phyloP scores from a whole-genome alignment of 2,888 invertebrate species.

The Drosophila cognata region DNA sequence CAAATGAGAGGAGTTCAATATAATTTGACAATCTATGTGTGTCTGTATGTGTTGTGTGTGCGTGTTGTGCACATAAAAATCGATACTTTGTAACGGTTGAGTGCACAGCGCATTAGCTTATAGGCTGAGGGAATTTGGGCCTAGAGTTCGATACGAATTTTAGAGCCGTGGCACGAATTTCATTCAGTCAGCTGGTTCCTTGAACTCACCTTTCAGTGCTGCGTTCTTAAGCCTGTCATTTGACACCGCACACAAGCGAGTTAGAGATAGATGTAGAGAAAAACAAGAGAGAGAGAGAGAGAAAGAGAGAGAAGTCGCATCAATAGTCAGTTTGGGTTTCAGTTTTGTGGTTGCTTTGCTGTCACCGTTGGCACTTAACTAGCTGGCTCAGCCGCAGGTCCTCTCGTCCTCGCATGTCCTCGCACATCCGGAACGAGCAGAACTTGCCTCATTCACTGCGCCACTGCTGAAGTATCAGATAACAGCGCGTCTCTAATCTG shows the following conservation, averaged over 20 bases:
- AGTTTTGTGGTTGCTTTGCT: constrained; percentile 44
- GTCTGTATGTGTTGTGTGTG: constrained; percentile 26
- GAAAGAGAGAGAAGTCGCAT: constrained; percentile 29
- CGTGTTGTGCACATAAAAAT: constrained; percentile 56
- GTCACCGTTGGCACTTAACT: constrained; percentile 48
- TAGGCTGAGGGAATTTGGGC: constrained; percentile 17
- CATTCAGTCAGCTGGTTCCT: constrained; percentile 41
- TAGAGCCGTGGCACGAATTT: constrained; percentile 41
- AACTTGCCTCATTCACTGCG: constrained; percentile 26
- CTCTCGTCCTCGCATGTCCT: constrained; percentile 20
- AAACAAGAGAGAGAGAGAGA: background rate
- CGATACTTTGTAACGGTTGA: constrained; percentile 55
- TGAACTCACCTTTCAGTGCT: constrained; percentile 44
- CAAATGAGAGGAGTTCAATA: constrained; percentile 20
- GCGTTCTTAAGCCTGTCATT: constrained; percentile 57
- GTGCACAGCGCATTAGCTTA: constrained; percentile 24
- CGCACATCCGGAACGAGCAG: constrained; percentile 30
- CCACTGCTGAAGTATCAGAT: constrained; percentile 32
- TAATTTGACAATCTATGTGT: constrained; percentile 54
- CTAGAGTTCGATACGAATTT: constrained; percentile 34
- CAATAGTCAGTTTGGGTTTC: constrained; percentile 60
- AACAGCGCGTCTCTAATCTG: constrained; percentile 50
- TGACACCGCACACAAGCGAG: constrained; percentile 55
- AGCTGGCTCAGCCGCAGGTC: constrained; percentile 24
- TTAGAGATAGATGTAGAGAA: background rate